Percentiles rank a stretch among this genome's conserved stretches.
phyloP scores from a whole-genome alignment of 2,113 vertebrate species.

The Oryzias melastigma region DNA sequence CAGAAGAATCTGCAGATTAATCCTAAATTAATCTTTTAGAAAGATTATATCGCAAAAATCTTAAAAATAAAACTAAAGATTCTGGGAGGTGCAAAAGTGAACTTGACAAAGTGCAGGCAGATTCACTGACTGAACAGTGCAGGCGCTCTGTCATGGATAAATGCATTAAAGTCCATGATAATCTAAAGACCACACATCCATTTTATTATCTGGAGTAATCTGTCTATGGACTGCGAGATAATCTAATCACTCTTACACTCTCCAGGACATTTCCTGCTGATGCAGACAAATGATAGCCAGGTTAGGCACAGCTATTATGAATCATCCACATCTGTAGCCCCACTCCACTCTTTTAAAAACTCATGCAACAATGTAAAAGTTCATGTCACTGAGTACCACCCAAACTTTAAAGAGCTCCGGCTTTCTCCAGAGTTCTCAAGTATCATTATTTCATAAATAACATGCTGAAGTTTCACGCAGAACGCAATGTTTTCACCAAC shows the following conservation, averaged over 20 bases:
- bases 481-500: too few species aligned
- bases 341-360: constrained; percentile 23
- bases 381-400: constrained; percentile 34
- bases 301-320: constrained; percentile 57
- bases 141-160: constrained; percentile 34
- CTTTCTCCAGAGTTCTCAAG: too few species aligned
- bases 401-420: constrained; percentile 8
- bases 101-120: constrained; percentile 10
- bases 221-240: constrained; percentile 26
- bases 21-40: constrained; percentile 37
- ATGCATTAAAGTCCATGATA: constrained; percentile 37
- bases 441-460: too few species aligned
- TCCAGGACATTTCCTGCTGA: constrained; percentile 40
- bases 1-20: constrained; percentile 24
- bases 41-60: constrained; percentile 40
- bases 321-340: constrained; percentile 52
- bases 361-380: constrained; percentile 18
- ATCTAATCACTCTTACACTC: constrained; percentile 35
- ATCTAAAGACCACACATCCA: constrained; percentile 21
- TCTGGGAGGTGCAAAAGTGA: constrained; percentile 20
- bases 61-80: constrained; percentile 22
- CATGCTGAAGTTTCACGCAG: too few species aligned
- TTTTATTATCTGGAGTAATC: constrained; percentile 52
- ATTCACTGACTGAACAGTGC: constrained; percentile 7
- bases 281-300: constrained; percentile 47